phyloP scores from a whole-genome alignment of 2,113 vertebrate species.

The Malurus alboscapulatus region DNA sequence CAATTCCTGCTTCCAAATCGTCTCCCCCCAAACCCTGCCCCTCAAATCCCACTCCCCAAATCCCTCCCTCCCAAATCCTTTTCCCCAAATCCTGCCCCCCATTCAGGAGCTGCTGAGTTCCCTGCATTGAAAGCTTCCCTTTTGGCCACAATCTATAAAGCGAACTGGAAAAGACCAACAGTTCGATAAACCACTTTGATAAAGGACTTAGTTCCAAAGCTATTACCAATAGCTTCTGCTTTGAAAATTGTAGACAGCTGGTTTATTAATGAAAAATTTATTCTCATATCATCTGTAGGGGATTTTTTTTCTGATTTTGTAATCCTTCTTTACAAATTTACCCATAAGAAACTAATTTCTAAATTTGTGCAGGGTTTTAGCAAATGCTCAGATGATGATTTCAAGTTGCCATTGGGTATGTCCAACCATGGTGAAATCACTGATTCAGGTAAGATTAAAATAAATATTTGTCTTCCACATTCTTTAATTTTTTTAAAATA shows the following conservation, averaged over 20 bases:
- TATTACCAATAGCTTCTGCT: background rate
- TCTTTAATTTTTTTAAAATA: background rate
- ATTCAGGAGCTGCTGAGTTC: background rate
- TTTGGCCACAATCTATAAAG: background rate
- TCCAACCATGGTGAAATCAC: conserved; percentile 34
- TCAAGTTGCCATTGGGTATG: conserved; percentile 53
- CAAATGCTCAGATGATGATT: conserved; percentile 44
- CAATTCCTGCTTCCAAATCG: too few species aligned
- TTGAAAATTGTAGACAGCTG: background rate
- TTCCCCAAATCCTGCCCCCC: too few species aligned
- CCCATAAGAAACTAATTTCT: background rate
- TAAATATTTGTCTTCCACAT: background rate
- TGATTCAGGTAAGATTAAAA: conserved; percentile 63
- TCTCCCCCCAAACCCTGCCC: too few species aligned
- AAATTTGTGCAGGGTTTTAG: background rate
- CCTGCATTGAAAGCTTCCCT: background rate
- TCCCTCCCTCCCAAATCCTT: too few species aligned
- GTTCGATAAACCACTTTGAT: background rate
- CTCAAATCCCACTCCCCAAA: too few species aligned
- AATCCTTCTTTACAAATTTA: background rate
- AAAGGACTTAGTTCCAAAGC: background rate
- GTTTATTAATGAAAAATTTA: background rate
- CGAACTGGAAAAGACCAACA: background rate
- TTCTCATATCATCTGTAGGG: background rate
- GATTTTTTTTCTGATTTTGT: background rate